Percentiles rank a stretch among this genome's conserved stretches.
Evolutionary conservation across 2,888 invertebrate species (phyloP).

Genomic region (Panopea generosa): DNA sequence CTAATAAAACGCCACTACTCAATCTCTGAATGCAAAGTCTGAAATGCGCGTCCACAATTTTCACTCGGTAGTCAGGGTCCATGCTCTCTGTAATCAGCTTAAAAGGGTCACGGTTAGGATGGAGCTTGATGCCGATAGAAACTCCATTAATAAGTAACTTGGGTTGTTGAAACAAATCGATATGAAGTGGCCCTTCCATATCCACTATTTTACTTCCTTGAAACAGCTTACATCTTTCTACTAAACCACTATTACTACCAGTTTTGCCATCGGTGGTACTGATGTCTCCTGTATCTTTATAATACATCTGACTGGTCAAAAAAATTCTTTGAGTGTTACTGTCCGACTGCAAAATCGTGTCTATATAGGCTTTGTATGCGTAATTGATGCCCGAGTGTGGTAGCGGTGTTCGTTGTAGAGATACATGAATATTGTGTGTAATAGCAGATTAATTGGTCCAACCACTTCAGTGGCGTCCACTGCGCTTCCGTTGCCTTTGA

Average conservation of each 20-base stretch:
- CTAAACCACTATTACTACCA: slow-evolving; percentile 35
- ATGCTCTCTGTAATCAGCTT: slow-evolving; percentile 32
- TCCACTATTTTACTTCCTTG: slow-evolving; percentile 37
- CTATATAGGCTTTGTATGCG: slow-evolving; percentile 58
- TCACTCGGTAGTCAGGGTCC: slow-evolving; percentile 16
- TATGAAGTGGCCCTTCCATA: slow-evolving; percentile 35
- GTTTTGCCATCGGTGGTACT: slow-evolving; percentile 30
- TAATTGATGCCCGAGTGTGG: slow-evolving; percentile 44
- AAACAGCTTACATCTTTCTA: slow-evolving; percentile 15
- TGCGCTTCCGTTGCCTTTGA: slow-evolving; percentile 7
- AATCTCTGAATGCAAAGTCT: slow-evolving; percentile 52
- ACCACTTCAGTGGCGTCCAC: neutral
- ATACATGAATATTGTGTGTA: slow-evolving; percentile 44
- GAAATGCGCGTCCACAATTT: slow-evolving; percentile 42
- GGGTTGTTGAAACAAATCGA: slow-evolving; percentile 47
- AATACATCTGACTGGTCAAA: slow-evolving; percentile 28
- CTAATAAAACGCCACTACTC: slow-evolving; percentile 29
- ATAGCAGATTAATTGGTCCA: slow-evolving; percentile 21
- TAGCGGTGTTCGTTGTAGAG: slow-evolving; percentile 39
- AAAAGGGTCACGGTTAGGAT: slow-evolving; percentile 36
- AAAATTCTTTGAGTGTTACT: neutral
- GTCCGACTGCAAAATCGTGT: slow-evolving; percentile 44
- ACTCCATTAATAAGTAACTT: slow-evolving; percentile 39
- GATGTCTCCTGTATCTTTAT: slow-evolving; percentile 41
- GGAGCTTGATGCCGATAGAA: slow-evolving; percentile 34